A percentile compares a stretch with the other conserved stretches of the same genome.
Evolutionary conservation across 2,888 invertebrate species (phyloP).

Genomic region (Trypoxylon attenuatum): DNA sequence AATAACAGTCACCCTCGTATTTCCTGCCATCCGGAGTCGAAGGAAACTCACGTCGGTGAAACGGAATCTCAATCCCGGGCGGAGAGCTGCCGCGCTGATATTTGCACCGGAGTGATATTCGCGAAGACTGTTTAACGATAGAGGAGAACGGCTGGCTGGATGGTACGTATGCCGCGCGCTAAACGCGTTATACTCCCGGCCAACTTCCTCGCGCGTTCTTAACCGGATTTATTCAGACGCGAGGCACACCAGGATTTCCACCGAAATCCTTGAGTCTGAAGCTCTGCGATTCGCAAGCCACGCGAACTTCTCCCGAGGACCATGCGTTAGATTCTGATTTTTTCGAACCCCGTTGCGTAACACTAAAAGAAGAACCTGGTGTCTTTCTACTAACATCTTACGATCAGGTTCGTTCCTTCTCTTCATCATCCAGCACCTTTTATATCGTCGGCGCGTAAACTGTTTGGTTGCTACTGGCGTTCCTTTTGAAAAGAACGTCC

Average conservation of each 20-base stretch:
- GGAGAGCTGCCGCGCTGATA: conserved; percentile 25
- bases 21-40: conserved; percentile 44
- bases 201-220: conserved; percentile 15
- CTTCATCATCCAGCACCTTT: no score
- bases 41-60: conserved; percentile 46
- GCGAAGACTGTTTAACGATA: conserved; percentile 42
- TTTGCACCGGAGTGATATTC: conserved; percentile 45
- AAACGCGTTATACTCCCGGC: conserved; percentile 24
- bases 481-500: no score
- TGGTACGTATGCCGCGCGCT: conserved; percentile 12
- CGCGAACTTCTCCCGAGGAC: no score
- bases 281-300: neutral
- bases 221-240: conserved; percentile 36
- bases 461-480: no score
- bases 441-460: no score
- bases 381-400: no score
- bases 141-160: neutral
- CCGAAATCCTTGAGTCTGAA: conserved; percentile 13
- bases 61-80: conserved; percentile 47
- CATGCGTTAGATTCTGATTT: no score
- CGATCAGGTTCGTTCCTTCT: no score
- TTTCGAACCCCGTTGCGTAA: no score
- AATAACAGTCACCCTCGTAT: conserved; percentile 55
- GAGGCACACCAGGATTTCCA: conserved; percentile 8
- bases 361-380: no score